Base-by-base conservation (phyloP, 2,888 invertebrate genomes). In the Tinea semifulvella region DNA sequence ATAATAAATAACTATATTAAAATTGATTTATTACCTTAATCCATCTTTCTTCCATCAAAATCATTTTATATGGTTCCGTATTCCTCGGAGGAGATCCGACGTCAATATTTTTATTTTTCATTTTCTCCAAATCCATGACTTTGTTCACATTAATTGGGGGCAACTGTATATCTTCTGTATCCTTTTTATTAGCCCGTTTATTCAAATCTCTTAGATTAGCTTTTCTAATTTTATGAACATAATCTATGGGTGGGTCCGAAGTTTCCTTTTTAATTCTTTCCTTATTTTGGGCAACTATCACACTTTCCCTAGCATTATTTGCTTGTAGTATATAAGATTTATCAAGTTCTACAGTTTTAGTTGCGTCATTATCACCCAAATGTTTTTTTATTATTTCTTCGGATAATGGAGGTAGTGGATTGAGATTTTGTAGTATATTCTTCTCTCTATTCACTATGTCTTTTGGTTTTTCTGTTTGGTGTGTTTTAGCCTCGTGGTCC, bases 191-290 rank as follows among this genome's bases (percentile, higher is more conserved):
- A n/a, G 56, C 55, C n/a, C n/a, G n/a, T n/a, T n/a, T n/a, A n/a
- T n/a, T n/a, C n/a, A n/a, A n/a, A 5, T 20, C 8, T 51, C 65
- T 63, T 0, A 64, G 60, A 46, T 71, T 69, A 0, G 79, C 77
- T 46, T 72, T 71, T 11, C 75, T 61, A 47, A 81, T 80, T 50
- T 81, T 81, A 48, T 81, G 82, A 1, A 81, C 75, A 46, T 76
- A 77, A 42, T 10, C 57, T 57, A 28, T 65, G 66, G 17, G 57
- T 52, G 1, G 58, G 62, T 8, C 52, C 35, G 7, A 0, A 56
- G 53, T 46, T 57, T 27, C 28, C 16, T 36, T 19, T 8, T 13
- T 13, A 1, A 59, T 31, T 66, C 26, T 14, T 19, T 16, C 16
- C 8, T 8, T 8, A 2, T 40, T 47, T 11, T 44, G 17, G 3